phyloP scores from a whole-genome alignment of 37 sponge, comb jelly and placozoan genomes.

The Theonella swinhoei region DNA sequence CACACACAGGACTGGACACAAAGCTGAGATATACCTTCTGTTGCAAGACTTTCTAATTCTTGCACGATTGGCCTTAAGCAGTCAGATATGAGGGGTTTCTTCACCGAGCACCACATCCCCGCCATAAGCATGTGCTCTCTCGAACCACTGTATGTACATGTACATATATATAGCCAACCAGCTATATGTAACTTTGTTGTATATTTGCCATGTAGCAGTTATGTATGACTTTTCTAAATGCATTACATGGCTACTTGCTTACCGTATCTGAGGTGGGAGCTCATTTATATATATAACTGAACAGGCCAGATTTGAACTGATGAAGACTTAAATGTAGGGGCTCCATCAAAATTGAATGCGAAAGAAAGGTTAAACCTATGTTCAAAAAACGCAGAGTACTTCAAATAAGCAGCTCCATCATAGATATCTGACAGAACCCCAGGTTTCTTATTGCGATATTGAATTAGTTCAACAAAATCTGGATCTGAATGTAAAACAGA shows the following conservation, averaged over 20 bases:
- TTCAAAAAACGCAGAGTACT: background rate
- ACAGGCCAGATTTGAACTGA: conserved; percentile 9
- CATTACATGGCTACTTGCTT: background rate
- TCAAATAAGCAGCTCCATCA: background rate
- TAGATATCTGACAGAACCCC: background rate
- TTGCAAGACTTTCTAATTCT: background rate
- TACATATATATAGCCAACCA: too few relatives aligned
- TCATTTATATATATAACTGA: conserved; percentile 6
- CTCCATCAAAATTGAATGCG: conserved; percentile 10
- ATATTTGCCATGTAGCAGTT: too few relatives aligned
- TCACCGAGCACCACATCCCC: background rate
- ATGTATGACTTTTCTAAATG: background rate
- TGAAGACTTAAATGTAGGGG: conserved; percentile 8
- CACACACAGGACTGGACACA: background rate
- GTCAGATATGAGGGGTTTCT: background rate
- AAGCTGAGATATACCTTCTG: background rate
- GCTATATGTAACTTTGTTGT: too few relatives aligned
- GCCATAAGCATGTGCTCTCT: background rate
- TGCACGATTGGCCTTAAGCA: background rate
- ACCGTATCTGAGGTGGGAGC: conserved; percentile 1
- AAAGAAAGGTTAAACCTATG: background rate
- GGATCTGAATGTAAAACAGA: background rate
- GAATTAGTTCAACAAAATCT: background rate
- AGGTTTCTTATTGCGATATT: background rate
- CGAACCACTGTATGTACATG: background rate